Evolutionary conservation across 2,888 invertebrate genomes (phyloP), one percentile per base, ranked within the genome.

Genomic region (Polydesmus complanatus): DNA sequence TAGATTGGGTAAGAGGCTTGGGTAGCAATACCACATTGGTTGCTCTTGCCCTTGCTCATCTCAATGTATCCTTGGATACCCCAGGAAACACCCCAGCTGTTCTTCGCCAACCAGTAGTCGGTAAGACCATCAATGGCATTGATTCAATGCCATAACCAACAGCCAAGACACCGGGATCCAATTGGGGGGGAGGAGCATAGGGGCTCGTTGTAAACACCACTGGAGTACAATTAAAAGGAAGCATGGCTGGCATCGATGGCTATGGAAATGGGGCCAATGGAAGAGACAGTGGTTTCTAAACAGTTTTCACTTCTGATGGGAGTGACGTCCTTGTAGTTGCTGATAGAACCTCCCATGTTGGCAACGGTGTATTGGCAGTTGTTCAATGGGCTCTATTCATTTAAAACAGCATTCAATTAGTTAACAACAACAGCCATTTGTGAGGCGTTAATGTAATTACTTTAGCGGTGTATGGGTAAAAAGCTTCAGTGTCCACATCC

Each of bases 11-110:
- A n/a, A n/a, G n/a, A n/a, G n/a, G n/a, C n/a, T n/a, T n/a, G n/a
- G n/a, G n/a, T n/a, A n/a, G 92, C 83, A n/a, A 94, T 79, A 0
- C 93, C 93, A 70, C 94, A 94, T 77, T 73, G 72, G 77, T 94
- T 93, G 66, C 80, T 79, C 26, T 84, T 82, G 69, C 86, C 83
- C 57, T 82, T 79, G 27, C 91, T 76, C 71, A 86, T 82, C 81
- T 71, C 69, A 62, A 94, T 90, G 71, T 88, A 93, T 0, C 93
- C 93, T 8, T 83, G 75, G 72, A 89, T 85, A 11, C 93, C 94
- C 93, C 93, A 94, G 57, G 77, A 78, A 19, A 78, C 75, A 2
- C 92, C 89, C 93, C 93, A 94, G n/a, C n/a, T n/a, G 27, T 58
- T 58, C 27, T 58, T 58, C 8, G 52, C 52, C 5, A 58, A 11